Evolutionary conservation across 2,797 vertebrate genomes (phyloP).

Genomic region (Meda fulgida): DNA sequence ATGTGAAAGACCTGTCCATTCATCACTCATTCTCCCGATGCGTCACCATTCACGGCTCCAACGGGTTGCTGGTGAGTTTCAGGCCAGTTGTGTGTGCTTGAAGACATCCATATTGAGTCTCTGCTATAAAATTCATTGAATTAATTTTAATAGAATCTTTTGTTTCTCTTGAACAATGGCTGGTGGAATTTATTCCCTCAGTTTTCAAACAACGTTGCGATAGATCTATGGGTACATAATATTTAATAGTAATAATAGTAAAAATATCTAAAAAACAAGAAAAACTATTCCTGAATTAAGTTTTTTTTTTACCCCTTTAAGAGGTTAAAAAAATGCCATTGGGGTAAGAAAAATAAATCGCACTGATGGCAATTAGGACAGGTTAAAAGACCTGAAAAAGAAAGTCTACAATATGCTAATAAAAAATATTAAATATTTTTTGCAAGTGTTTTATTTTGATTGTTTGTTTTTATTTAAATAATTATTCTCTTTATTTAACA

Average conservation of each 20-base stretch:
- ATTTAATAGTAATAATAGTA: not conserved
- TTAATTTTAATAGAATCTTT: not conserved
- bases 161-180: not conserved
- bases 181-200: slow-evolving; percentile 3
- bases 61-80: slow-evolving; percentile 89
- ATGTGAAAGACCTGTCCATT: slow-evolving; percentile 84
- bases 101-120: not conserved
- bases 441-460: no score
- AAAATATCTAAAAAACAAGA: not conserved
- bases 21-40: slow-evolving; percentile 92
- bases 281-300: not conserved
- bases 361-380: not conserved
- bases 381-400: not conserved
- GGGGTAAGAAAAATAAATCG: not conserved
- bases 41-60: slow-evolving; percentile 86
- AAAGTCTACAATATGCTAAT: not conserved
- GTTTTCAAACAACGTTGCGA: not conserved
- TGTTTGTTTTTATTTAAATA: no score
- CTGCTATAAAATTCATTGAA: not conserved
- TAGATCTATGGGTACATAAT: not conserved
- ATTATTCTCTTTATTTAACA: no score
- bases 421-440: no score
- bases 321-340: not conserved
- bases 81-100: not conserved
- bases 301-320: not conserved